Conservation (phyloP, 2,888 invertebrate genomes). For the Meteorus colon region DNA sequence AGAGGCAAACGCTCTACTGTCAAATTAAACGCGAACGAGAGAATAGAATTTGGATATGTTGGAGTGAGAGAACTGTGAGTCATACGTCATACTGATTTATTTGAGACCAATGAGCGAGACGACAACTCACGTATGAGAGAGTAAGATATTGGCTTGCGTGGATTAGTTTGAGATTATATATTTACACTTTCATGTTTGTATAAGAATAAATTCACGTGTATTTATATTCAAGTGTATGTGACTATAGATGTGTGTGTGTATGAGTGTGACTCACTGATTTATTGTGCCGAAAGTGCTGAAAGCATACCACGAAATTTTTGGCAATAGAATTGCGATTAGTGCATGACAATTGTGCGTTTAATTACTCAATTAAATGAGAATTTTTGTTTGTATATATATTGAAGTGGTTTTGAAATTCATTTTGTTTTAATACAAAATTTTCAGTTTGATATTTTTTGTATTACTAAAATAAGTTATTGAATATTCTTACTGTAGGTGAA, state of each 20-base stretch:
- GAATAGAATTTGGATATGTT: neutral
- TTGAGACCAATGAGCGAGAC: slow-evolving; percentile 52
- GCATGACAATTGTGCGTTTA: slow-evolving; percentile 31
- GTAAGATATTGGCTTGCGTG: neutral
- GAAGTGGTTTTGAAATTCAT: too few relatives aligned
- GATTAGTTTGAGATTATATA: neutral
- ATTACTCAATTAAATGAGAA: slow-evolving; percentile 36
- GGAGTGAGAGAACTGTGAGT: slow-evolving; percentile 31
- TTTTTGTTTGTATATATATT: neutral
- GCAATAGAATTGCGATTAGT: slow-evolving; percentile 11
- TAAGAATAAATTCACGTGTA: neutral
- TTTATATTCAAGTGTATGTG: neutral
- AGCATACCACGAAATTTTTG: neutral
- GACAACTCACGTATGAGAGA: slow-evolving; percentile 14
- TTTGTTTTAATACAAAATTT: too few relatives aligned
- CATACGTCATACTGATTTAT: slow-evolving; percentile 69
- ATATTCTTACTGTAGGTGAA: too few relatives aligned
- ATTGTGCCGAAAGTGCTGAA: neutral
- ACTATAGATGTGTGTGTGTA: slow-evolving; percentile 47
- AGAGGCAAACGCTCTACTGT: slow-evolving; percentile 61
- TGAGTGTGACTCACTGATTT: slow-evolving; percentile 31
- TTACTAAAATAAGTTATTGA: too few relatives aligned
- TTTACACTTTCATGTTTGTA: too few relatives aligned
- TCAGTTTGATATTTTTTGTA: too few relatives aligned
- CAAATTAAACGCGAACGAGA: slow-evolving; percentile 63